Evolutionary conservation across 1,140 invertebrate species (phyloP).

Genomic region (Plectrocnemia conspersa): DNA sequence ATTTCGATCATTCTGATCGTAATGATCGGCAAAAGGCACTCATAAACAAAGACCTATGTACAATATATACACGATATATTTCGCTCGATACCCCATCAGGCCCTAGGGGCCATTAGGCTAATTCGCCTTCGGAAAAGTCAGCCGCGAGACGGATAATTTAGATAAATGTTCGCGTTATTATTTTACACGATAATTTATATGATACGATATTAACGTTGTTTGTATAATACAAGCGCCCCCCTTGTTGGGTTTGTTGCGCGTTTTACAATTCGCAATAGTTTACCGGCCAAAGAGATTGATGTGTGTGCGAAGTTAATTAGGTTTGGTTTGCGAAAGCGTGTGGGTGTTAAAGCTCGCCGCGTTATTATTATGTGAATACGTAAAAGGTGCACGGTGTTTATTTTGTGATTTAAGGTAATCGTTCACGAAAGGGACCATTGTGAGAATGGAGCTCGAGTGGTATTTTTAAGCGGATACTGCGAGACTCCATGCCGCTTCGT

Average conservation of each 20-base stretch:
- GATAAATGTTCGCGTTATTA: constrained; percentile 28
- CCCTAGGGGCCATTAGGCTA: constrained; percentile 20
- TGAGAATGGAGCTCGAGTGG: no score
- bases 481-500: no score
- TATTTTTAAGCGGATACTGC: no score
- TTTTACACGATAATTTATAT: constrained; percentile 28
- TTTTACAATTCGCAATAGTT: constrained; percentile 13
- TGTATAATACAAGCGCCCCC: constrained; percentile 13
- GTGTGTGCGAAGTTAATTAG: constrained; percentile 4
- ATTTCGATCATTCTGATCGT: neutral
- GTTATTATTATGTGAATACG: no score
- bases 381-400: no score
- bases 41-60: no score
- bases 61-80: no score
- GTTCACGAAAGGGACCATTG: no score
- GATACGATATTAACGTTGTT: constrained; percentile 28
- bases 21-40: no score
- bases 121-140: constrained; percentile 23
- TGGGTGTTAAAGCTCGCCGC: constrained; percentile 11
- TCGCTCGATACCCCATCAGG: no score
- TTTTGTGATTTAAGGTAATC: no score
- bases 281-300: constrained; percentile 4
- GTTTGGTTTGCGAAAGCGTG: neutral
- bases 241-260: no score
- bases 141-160: constrained; percentile 23